A percentile compares a stretch with the other conserved stretches of the same genome.
These are phyloP conservation scores for Helicoverpa armigera DNA, from an alignment of 1,140 invertebrate genomes.

Conservation along the genomic window DNA sequence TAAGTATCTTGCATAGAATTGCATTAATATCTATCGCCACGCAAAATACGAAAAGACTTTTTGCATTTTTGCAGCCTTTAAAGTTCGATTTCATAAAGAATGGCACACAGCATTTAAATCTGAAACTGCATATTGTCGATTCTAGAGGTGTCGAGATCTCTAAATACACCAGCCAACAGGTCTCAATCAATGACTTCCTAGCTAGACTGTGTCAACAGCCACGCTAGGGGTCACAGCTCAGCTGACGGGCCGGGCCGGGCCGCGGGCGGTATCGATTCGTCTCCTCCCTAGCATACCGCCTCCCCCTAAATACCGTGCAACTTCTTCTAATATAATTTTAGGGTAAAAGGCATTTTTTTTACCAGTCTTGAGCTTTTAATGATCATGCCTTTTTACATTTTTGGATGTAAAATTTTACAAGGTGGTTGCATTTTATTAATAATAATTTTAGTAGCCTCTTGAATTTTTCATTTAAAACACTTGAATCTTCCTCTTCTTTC, in stretches of 20 bases:
- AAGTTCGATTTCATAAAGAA: no score
- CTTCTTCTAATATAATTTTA: slow-evolving; percentile 12
- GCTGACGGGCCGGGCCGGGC: slow-evolving; percentile 9
- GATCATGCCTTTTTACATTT: neutral
- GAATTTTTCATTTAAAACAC: no score
- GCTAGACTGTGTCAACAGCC: slow-evolving; percentile 32
- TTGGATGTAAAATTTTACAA: no score
- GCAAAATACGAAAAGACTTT: no score
- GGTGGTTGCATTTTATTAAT: neutral
- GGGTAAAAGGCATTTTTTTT: neutral
- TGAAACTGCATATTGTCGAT: no score
- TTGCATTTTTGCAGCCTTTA: no score
- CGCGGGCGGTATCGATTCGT: slow-evolving; percentile 25
- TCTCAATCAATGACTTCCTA: slow-evolving; percentile 29
- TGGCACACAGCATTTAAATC: no score
- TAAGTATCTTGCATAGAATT: no score
- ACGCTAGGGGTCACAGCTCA: slow-evolving; percentile 23
- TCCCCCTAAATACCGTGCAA: slow-evolving; percentile 11
- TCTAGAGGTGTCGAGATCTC: neutral
- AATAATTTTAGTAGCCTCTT: neutral
- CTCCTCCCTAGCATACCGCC: neutral
- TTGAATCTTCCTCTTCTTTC: no score
- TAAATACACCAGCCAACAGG: slow-evolving; percentile 9
- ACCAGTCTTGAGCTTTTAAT: neutral
- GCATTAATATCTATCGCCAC: no score